Evolutionary conservation across 1,140 invertebrate species (phyloP).

Genomic region (Oppia nitens): DNA sequence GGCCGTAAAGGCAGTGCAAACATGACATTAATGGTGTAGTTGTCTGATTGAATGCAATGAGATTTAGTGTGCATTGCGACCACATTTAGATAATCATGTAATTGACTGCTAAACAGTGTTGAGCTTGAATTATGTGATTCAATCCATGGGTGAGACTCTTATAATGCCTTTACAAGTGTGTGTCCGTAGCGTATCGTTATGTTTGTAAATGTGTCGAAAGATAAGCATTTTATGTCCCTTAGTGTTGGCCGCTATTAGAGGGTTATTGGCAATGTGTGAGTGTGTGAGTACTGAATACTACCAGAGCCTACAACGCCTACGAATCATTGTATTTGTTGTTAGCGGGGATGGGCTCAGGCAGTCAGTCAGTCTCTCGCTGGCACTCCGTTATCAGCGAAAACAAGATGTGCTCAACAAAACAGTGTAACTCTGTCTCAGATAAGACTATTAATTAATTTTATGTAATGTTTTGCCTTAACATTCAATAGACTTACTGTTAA

Average conservation of each 20-base stretch:
- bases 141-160: neutral
- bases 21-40: neutral
- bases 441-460: neutral
- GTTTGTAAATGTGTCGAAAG: neutral
- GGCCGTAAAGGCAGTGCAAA: neutral
- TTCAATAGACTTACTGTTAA: neutral
- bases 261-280: too few relatives aligned
- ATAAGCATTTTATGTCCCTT: neutral
- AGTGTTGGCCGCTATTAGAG: neutral
- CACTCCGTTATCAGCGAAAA: neutral
- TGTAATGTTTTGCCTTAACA: neutral
- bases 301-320: too few relatives aligned
- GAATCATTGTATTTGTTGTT: too few relatives aligned
- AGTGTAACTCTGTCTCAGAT: neutral
- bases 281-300: too few relatives aligned
- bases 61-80: neutral
- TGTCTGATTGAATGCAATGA: neutral
- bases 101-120: neutral
- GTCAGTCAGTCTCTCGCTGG: too few relatives aligned
- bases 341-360: too few relatives aligned
- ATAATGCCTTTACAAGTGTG: too few relatives aligned
- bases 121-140: neutral
- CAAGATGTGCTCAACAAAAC: neutral
- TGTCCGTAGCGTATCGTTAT: neutral
- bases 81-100: neutral